Base-by-base conservation (phyloP, 1,140 invertebrate species). In the Ceratosolen solmsi region DNA sequence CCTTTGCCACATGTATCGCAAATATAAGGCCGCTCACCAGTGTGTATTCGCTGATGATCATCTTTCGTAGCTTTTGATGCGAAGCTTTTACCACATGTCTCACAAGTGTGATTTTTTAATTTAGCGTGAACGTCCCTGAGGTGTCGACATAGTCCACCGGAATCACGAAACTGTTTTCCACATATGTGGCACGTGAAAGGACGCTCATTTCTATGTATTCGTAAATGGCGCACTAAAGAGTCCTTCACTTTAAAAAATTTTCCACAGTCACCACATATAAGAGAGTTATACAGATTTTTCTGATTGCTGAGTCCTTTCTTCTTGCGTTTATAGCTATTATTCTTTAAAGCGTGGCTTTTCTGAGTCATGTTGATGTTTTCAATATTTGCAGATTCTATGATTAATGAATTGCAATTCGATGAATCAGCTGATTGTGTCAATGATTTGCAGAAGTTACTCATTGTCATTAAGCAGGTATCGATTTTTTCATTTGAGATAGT, bases 1-100 rank as follows among this genome's bases (percentile, higher is more conserved):
- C 87, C 88, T 84, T 93, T 93, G 9, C 89, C 93, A 78, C 94
- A 95, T 72, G 92, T 88, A 77, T 94, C 93, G 83, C 94, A 95
- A n/a, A 93, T 90, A 82, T 93, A 95, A 0, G 94, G 94, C 58
- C 94, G 92, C 79, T 93, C 92, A 33, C 94, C 92, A 0, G 93
- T 94, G 79, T 95, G 94, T 38, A 93, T 93, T 87, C 94, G 93
- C 87, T 93, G 91, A 85, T 95, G 94, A 84, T 94, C 93, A 0
- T 94, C 93, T 82, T 93, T 88, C 11, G 93, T 92, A 0, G 92
- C 92, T 86, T 94, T 94, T 54, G 87, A 89, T 0, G 89, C 89
- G 58, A 93, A 93, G 33, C 83, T 87, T 56, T 87, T 87, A 1
- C 87, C 86, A 51, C 89, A 90, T 33, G 86, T 87, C 2, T 89